A percentile compares a stretch with the other conserved stretches of the same genome.
phyloP scores from a whole-genome alignment of 2,797 vertebrate genomes.

The Lepidocolaptes lacrymiger region DNA sequence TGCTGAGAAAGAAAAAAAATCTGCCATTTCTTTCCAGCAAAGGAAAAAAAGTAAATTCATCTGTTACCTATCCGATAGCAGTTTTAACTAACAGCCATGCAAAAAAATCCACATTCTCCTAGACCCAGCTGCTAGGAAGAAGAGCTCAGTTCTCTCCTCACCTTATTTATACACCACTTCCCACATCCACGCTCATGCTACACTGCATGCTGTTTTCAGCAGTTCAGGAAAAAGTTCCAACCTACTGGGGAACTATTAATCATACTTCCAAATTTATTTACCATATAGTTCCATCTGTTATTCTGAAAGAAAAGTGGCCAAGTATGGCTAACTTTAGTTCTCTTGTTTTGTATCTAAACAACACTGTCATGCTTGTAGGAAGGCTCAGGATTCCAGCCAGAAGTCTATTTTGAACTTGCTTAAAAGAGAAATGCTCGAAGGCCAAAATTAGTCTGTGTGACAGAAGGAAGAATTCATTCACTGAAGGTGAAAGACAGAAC shows the following conservation, averaged over 20 bases:
- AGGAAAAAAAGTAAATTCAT: neutral
- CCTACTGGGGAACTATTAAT: neutral
- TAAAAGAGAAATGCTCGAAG: constrained; percentile 49
- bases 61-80: neutral
- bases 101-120: neutral
- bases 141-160: neutral
- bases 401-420: constrained; percentile 64
- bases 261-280: neutral
- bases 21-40: neutral
- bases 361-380: neutral
- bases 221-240: neutral
- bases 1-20: neutral
- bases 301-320: neutral
- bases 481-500: constrained; percentile 53
- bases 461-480: constrained; percentile 52
- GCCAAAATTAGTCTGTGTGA: constrained; percentile 43
- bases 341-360: constrained; percentile 26
- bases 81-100: neutral
- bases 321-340: neutral
- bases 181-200: neutral
- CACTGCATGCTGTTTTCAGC: neutral
- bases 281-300: neutral
- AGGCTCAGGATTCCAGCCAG: constrained; percentile 59
- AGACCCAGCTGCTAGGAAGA: neutral
- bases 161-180: neutral